Base-by-base conservation (phyloP, 2,888 invertebrate species). In the Orthosia gracilis region DNA sequence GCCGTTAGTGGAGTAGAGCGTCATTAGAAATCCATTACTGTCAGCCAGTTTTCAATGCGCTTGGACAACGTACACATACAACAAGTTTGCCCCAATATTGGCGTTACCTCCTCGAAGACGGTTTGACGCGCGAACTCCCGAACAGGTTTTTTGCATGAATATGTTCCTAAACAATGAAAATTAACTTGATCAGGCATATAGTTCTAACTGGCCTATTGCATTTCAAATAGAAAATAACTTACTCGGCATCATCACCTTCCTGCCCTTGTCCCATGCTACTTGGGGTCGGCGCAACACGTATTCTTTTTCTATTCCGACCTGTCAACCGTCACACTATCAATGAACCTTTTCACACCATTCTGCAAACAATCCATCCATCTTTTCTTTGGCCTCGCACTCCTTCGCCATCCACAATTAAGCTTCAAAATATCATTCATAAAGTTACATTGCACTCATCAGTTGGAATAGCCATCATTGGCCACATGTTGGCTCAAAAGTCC, bases 11-110 rank as follows among this genome's bases (percentile, higher is more conserved):
- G 55, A 61, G 3, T 50, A 40, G 64, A 68, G 0, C 61, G 57
- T 52, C 74, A 79, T 81, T 81, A 79, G 47, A 80, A 81, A 83
- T 74, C 80, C 80, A 83, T 80, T 81, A 80, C 58, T n/a, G 63
- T 31, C 17, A 55, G 55, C 55, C 61, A 66, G 79, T 80, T 31
- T 54, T 31, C 26, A 50, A 71, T 58, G 31, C 52, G 18, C 52
- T 23, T 26, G 66, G 13, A 58, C 47, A 66, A 61, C 57, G 45
- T 26, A 13, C 13, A 26, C 59, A 40, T 1, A 40, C 54, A 59
- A 77, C 52, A 21, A 12, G 54, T 80, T 79, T 61, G 73, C 17
- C 23, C 73, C 73, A 83, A 83, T 45, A 23, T 73, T 69, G 31
- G 63, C n/a, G 5, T 55, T 55, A 54, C 57, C 45, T 49, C 31